These are phyloP conservation scores for Glaucidium brasilianum DNA, from an alignment of 2,113 vertebrate genomes.

Conservation along the genomic window DNA sequence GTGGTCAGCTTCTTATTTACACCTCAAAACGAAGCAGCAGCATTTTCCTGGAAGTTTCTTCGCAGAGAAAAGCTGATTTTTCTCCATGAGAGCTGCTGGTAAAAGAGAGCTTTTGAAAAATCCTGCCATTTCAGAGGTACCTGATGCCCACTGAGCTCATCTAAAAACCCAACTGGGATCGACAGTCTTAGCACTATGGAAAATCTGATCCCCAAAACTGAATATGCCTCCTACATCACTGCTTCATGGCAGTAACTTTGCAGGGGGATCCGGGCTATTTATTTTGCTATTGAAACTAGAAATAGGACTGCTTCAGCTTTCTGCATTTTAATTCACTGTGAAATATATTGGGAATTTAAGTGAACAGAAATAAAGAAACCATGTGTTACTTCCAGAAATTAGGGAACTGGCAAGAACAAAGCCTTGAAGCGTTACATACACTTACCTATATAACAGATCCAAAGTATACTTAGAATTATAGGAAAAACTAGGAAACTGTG, in stretches of 20 bases:
- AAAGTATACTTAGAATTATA: not conserved
- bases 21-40: not conserved
- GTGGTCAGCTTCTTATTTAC: not conserved
- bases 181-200: not conserved
- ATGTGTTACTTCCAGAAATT: not conserved
- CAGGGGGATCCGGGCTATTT: not conserved
- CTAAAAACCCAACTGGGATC: not conserved
- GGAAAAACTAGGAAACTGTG: not conserved
- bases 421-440: not conserved
- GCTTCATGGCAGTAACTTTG: not conserved
- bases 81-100: not conserved
- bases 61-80: not conserved
- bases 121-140: not conserved
- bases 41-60: not conserved
- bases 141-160: not conserved
- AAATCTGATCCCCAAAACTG: not conserved
- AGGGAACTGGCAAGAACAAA: not conserved
- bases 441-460: not conserved
- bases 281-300: not conserved
- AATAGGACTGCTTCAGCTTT: not conserved
- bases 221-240: not conserved
- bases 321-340: not conserved
- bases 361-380: not conserved
- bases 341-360: not conserved
- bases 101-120: not conserved